These are phyloP conservation scores for Labeo rohita DNA, from an alignment of 2,113 vertebrate species.

Conservation along the genomic window DNA sequence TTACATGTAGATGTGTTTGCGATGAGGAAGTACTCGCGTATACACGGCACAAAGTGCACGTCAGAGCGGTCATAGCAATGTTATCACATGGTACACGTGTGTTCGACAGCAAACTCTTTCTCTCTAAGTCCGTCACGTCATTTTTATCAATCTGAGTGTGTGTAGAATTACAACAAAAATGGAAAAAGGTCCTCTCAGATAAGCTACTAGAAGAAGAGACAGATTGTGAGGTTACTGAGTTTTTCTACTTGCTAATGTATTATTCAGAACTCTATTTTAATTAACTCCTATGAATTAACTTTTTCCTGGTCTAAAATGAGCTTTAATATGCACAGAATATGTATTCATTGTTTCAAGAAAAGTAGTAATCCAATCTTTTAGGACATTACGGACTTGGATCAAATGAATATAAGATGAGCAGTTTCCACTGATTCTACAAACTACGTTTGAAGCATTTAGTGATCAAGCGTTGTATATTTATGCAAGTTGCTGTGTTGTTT, in stretches of 20 bases:
- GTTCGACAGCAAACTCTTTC: background rate
- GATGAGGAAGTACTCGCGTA: background rate
- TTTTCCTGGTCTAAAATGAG: background rate
- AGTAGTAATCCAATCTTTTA: background rate
- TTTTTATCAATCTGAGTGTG: slow-evolving; percentile 2
- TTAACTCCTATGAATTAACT: slow-evolving; percentile 9
- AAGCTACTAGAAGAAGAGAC: background rate
- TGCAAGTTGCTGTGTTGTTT: background rate
- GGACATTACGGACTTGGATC: background rate
- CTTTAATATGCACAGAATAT: slow-evolving; percentile 7
- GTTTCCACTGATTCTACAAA: background rate
- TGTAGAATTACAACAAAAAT: background rate
- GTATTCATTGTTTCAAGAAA: slow-evolving; percentile 16
- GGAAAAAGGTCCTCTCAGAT: background rate
- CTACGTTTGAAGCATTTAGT: background rate
- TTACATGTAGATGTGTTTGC: slow-evolving; percentile 4
- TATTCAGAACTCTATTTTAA: slow-evolving; percentile 23
- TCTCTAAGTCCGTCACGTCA: background rate
- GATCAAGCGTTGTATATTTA: background rate
- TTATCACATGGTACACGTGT: background rate
- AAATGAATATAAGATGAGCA: background rate
- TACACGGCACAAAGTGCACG: background rate
- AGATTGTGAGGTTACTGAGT: background rate
- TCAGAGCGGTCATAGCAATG: background rate
- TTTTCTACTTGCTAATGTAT: slow-evolving; percentile 25